Evolutionary conservation across 2,797 vertebrate genomes (phyloP).

Genomic region (Platalea minor): DNA sequence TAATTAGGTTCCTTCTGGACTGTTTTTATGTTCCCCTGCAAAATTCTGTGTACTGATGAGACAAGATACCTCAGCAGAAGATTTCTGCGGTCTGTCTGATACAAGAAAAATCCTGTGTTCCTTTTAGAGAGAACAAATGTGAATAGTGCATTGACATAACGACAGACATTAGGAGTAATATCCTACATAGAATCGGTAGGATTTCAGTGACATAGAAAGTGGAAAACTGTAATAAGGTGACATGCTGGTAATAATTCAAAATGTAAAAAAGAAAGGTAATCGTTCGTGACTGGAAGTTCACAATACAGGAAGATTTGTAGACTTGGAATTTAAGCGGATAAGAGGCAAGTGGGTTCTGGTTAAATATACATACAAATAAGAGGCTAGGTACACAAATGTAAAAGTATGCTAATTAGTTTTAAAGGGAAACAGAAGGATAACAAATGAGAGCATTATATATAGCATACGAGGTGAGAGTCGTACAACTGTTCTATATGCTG

Average conservation of each 20-base stretch:
- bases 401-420: neutral
- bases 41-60: neutral
- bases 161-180: neutral
- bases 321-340: neutral
- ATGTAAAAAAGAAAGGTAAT: neutral
- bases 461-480: neutral
- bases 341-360: neutral
- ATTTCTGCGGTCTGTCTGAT: neutral
- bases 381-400: neutral
- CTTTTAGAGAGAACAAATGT: neutral
- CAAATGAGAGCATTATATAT: neutral
- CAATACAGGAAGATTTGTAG: neutral
- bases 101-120: neutral
- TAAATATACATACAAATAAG: neutral
- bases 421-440: neutral
- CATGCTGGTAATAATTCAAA: neutral
- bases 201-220: neutral
- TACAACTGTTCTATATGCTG: neutral
- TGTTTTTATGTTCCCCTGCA: neutral
- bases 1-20: neutral
- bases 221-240: neutral
- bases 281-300: neutral
- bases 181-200: neutral
- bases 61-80: neutral
- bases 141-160: neutral